These are phyloP conservation scores for Accipiter virgatus DNA, from an alignment of 2,113 vertebrate genomes.

Conservation along the genomic window DNA sequence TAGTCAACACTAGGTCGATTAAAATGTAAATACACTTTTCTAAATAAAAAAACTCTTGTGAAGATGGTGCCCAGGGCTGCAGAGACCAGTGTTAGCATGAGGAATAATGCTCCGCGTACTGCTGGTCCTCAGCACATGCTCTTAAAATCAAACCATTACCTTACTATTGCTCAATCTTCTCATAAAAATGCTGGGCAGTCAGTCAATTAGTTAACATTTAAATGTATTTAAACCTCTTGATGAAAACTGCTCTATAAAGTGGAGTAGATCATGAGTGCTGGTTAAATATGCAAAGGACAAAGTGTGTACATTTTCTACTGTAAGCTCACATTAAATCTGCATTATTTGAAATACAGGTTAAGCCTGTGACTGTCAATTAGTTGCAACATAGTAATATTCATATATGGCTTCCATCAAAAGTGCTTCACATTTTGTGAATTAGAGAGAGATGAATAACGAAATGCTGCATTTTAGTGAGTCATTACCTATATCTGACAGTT, in stretches of 20 bases:
- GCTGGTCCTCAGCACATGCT: neutral
- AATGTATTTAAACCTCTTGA: neutral
- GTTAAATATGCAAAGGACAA: neutral
- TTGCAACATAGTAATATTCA: neutral
- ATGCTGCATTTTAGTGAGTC: neutral
- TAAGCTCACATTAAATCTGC: neutral
- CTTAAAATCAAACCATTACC: neutral
- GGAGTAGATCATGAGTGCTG: neutral
- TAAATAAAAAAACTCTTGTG: neutral
- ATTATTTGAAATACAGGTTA: neutral
- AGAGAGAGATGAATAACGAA: neutral
- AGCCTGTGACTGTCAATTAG: neutral
- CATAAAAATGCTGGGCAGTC: neutral
- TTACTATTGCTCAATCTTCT: neutral
- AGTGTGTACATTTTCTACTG: neutral
- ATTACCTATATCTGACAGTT: neutral
- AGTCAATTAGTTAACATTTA: neutral
- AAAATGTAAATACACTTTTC: neutral
- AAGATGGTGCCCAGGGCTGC: neutral
- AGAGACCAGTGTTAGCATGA: neutral
- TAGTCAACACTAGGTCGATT: neutral
- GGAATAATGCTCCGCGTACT: neutral
- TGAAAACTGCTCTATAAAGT: neutral
- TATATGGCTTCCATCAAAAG: neutral
- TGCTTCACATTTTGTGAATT: neutral